Evolutionary conservation across 2,797 vertebrate genomes (phyloP), one percentile per base, ranked within the genome.

Genomic region (Loriculus beryllinus): DNA sequence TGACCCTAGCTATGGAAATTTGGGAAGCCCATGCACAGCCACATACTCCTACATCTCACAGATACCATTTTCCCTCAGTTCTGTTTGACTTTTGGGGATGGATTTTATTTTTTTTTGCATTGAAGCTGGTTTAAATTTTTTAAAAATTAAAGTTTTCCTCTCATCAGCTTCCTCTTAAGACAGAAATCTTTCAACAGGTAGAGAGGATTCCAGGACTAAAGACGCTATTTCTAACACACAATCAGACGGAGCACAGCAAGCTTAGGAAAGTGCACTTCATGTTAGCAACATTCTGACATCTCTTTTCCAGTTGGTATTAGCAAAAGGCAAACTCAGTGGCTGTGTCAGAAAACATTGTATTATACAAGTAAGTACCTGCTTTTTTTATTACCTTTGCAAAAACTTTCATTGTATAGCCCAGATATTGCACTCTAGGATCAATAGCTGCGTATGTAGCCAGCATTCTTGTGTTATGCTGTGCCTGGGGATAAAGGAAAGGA

Each of bases 341-440:
- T 88, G 4, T 26, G 71, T 45, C 43, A 88, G 45, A 62, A 90
- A 77, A 42, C 22, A 64, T 8, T 33, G 14, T 35, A 40, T 25
- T 57, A n/a, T 8, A 84, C 19, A 91, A 63, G 1, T 28, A 86
- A 65, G 3, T 28, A 76, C 9, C 7, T 79, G 22, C 17, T 47
- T 87, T 69, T 76, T 20, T 2, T 16, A 88, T 83, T 96, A 99
- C 99, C 99, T 99, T 99, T 72, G 99, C 99, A 96, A 99, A 99
- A 80, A 99, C 99, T 97, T 99, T 99, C 98, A 99, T 99, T 4
- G 99, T 99, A 93, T 99, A 99, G 80, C 99, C 99, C 88, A 99
- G 98, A 94, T 98, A 99, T 51, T 99, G 99, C 49, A 99, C 99
- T 37, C 99, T 98, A 65, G 98, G 98, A 96, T 99, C 99, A 94